Evolutionary conservation across 2,888 invertebrate genomes (phyloP).

Genomic region (Phytoseiulus persimilis): DNA sequence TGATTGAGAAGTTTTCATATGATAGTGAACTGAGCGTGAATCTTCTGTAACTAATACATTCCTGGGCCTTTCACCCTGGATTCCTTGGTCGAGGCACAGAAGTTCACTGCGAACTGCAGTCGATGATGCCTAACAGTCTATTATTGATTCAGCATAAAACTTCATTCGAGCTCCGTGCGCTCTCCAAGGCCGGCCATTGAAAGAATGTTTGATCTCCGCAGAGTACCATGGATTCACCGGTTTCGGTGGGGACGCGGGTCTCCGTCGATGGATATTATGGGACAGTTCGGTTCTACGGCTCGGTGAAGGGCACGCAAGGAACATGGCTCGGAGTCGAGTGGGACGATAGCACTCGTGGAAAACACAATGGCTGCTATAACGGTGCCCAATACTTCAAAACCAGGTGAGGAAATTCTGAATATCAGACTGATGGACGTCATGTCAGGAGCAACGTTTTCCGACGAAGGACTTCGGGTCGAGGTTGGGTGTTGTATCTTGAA

Average conservation of each 20-base stretch:
- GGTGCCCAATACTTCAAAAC: conserved; percentile 69
- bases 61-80: too few species aligned
- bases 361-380: conserved; percentile 79
- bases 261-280: conserved; percentile 24
- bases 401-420: conserved; percentile 44
- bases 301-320: conserved; percentile 51
- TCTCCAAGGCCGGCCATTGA: too few species aligned
- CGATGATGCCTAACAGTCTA: too few species aligned
- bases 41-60: too few species aligned
- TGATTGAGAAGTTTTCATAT: too few species aligned
- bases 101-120: too few species aligned
- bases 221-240: neutral
- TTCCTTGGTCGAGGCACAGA: too few species aligned
- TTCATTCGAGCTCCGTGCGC: too few species aligned
- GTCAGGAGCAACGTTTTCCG: too few species aligned
- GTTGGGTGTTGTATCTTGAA: neutral
- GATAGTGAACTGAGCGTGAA: too few species aligned
- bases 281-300: conserved; percentile 11
- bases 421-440: neutral
- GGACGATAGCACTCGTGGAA: conserved; percentile 79
- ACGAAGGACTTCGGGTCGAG: too few species aligned
- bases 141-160: too few species aligned
- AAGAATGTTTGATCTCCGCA: neutral
- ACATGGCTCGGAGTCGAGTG: conserved; percentile 92
- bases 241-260: neutral